Percentiles rank a stretch among this genome's conserved stretches.
phyloP scores from a whole-genome alignment of 2,113 vertebrate species.

The Malaclemys terrapin region DNA sequence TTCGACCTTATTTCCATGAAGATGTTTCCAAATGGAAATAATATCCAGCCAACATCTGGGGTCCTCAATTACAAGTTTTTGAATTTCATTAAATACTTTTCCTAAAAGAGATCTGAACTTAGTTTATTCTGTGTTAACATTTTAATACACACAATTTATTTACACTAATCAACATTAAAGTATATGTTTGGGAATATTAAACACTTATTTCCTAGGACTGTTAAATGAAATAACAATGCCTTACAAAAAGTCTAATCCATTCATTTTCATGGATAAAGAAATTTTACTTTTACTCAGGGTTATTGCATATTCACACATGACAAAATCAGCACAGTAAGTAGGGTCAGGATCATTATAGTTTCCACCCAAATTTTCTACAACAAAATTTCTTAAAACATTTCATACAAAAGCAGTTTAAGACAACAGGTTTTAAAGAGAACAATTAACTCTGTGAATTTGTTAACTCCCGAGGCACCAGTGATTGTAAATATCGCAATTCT shows the following conservation, averaged over 20 bases:
- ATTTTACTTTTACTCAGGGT: neutral
- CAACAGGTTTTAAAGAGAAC: neutral
- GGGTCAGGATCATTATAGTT: neutral
- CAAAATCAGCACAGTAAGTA: neutral
- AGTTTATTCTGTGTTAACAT: neutral
- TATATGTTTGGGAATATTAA: neutral
- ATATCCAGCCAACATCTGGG: constrained; percentile 68
- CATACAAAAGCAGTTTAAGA: neutral
- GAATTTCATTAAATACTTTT: constrained; percentile 72
- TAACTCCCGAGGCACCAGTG: neutral
- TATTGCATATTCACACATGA: neutral
- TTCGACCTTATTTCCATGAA: constrained; percentile 32
- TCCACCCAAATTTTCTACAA: neutral
- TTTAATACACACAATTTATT: neutral
- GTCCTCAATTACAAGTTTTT: constrained; percentile 72
- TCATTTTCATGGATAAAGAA: neutral
- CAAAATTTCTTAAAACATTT: neutral
- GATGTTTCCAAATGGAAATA: constrained; percentile 73
- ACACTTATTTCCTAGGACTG: neutral
- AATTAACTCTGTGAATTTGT: neutral
- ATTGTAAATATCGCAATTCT: neutral
- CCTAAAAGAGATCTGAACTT: constrained; percentile 67
- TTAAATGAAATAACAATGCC: neutral
- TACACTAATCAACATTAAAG: neutral
- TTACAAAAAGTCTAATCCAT: neutral